Percentiles rank a stretch among this genome's conserved stretches.
phyloP scores from a whole-genome alignment of 2,113 vertebrate genomes.

The Mionectes macconnelli region DNA sequence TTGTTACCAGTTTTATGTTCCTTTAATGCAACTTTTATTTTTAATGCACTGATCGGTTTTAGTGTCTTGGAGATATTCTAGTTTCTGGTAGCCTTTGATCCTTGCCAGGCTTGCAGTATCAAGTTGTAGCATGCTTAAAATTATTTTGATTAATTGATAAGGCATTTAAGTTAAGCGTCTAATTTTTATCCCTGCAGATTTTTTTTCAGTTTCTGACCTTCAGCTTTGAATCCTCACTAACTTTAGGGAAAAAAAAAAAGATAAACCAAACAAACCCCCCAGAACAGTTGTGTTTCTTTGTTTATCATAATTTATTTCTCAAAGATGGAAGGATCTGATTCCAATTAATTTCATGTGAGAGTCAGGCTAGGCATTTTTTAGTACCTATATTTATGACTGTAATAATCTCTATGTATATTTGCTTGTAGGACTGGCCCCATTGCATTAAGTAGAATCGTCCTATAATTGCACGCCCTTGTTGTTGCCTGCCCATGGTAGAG shows the following conservation, averaged over 20 bases:
- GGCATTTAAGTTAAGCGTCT: neutral
- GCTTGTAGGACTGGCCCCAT: neutral
- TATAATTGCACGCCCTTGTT: neutral
- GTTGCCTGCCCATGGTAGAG: neutral
- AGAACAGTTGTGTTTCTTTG: neutral
- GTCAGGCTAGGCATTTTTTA: neutral
- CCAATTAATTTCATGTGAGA: neutral
- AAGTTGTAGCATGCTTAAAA: neutral
- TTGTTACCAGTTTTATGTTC: neutral
- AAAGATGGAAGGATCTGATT: neutral
- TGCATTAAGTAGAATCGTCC: neutral
- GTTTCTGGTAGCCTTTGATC: neutral
- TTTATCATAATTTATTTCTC: neutral
- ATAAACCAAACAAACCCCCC: neutral
- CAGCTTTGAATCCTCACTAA: neutral
- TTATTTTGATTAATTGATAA: neutral
- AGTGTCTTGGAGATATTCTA: neutral
- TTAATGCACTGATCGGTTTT: neutral
- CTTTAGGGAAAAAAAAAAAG: neutral
- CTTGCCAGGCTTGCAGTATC: neutral
- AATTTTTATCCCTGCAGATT: neutral
- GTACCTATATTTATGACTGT: neutral
- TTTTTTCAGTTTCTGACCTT: neutral
- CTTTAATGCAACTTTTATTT: neutral
- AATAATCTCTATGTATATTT: neutral